These are phyloP conservation scores for Pollachius pollachius DNA, from an alignment of 2,113 vertebrate species.

Conservation along the genomic window DNA sequence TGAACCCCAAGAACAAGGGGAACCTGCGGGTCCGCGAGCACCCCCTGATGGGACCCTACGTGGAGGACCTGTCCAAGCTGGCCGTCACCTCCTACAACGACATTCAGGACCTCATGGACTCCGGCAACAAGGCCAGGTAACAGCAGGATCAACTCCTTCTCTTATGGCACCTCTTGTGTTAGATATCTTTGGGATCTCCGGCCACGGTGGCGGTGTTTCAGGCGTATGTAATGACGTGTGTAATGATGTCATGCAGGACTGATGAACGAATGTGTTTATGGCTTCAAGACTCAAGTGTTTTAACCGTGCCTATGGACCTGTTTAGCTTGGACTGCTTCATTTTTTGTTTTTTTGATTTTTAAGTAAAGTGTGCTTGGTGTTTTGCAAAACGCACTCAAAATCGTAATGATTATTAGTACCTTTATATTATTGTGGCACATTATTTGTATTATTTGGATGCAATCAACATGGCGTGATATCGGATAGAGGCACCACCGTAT, in stretches of 20 bases:
- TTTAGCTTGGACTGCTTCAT: neutral
- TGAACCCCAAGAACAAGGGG: conserved; percentile 98
- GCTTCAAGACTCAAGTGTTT: no score
- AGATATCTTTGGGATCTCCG: no score
- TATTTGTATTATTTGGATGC: neutral
- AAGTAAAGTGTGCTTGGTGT: no score
- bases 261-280: no score
- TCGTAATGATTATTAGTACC: no score
- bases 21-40: conserved; percentile 95
- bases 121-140: conserved; percentile 96
- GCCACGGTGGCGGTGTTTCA: no score
- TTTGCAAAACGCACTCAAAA: no score
- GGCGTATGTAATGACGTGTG: no score
- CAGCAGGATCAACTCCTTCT: neutral
- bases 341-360: neutral
- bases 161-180: no score
- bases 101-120: conserved; percentile 98
- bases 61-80: conserved; percentile 96
- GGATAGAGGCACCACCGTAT: neutral
- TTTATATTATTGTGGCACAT: no score
- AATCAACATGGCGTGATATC: neutral
- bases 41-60: conserved; percentile 92
- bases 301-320: neutral
- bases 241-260: no score
- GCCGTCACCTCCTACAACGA: conserved; percentile 96